Percentiles rank a stretch among this genome's conserved stretches.
Conservation (phyloP, 1,140 invertebrate species). For the Palaemon carinicauda region DNA sequence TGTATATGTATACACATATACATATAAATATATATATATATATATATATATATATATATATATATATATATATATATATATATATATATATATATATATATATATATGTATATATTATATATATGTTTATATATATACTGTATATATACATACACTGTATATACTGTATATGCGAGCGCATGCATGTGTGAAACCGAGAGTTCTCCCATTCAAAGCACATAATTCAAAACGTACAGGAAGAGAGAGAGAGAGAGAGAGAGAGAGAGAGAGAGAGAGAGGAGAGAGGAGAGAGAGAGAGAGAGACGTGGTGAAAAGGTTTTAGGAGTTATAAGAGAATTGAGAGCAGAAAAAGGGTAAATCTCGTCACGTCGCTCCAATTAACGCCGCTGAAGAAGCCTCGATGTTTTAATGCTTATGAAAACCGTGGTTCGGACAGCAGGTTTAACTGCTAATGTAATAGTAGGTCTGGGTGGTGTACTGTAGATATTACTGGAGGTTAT, state of each 20-base stretch:
- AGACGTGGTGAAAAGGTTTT: too few relatives aligned
- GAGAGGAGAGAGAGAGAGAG: not conserved
- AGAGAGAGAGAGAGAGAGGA: not conserved
- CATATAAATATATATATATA: not conserved
- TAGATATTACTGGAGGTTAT: not conserved
- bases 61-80: slow-evolving; percentile 8
- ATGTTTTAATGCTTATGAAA: too few relatives aligned
- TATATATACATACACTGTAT: too few relatives aligned
- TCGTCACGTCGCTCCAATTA: not conserved
- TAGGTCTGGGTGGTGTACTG: not conserved
- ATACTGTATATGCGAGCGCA: too few relatives aligned
- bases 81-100: not conserved
- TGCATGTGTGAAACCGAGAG: too few relatives aligned
- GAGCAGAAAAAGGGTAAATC: not conserved
- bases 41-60: slow-evolving; percentile 3
- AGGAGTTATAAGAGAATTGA: too few relatives aligned
- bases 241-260: not conserved
- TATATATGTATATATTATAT: too few relatives aligned
- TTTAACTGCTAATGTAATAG: not conserved
- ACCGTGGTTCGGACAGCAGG: too few relatives aligned
- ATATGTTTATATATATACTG: too few relatives aligned
- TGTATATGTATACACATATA: not conserved
- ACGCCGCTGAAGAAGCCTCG: not conserved
- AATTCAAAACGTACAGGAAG: too few relatives aligned
- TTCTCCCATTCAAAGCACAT: too few relatives aligned